Evolutionary conservation across 2,888 invertebrate genomes (phyloP).

Genomic region (Phyto melanocephala): DNA sequence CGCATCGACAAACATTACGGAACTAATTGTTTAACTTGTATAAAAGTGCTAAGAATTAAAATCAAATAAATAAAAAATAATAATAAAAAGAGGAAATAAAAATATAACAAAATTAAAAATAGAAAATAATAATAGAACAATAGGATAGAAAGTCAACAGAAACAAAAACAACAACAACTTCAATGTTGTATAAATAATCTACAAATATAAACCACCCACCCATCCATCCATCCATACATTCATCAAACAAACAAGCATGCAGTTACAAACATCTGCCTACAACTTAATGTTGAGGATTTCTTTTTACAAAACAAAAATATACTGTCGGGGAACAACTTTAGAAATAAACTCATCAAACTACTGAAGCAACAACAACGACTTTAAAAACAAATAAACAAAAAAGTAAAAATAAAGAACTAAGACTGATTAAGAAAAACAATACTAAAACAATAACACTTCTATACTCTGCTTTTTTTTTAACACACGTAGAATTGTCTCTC

Average conservation of each 20-base stretch:
- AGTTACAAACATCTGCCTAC: neutral
- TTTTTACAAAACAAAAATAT: neutral
- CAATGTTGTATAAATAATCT: neutral
- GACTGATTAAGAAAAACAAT: constrained; percentile 33
- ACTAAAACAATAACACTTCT: neutral
- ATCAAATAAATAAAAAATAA: neutral
- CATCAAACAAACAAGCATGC: no score
- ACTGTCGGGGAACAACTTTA: constrained; percentile 41
- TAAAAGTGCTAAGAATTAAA: constrained; percentile 38
- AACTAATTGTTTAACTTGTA: constrained; percentile 45
- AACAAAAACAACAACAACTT: neutral
- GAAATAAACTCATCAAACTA: constrained; percentile 22
- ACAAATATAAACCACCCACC: neutral
- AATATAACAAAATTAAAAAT: neutral
- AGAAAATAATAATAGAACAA: neutral
- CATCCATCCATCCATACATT: neutral
- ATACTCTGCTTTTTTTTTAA: neutral
- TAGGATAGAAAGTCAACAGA: neutral
- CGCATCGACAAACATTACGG: neutral
- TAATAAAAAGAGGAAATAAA: neutral
- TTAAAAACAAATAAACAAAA: constrained; percentile 8
- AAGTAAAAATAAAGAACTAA: constrained; percentile 12
- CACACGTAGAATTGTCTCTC: neutral
- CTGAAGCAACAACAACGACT: constrained; percentile 55
- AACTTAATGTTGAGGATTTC: no score